Percentiles rank a stretch among this genome's conserved stretches.
Conservation (phyloP, 1,140 invertebrate genomes). For the Anadara kagoshimensis region DNA sequence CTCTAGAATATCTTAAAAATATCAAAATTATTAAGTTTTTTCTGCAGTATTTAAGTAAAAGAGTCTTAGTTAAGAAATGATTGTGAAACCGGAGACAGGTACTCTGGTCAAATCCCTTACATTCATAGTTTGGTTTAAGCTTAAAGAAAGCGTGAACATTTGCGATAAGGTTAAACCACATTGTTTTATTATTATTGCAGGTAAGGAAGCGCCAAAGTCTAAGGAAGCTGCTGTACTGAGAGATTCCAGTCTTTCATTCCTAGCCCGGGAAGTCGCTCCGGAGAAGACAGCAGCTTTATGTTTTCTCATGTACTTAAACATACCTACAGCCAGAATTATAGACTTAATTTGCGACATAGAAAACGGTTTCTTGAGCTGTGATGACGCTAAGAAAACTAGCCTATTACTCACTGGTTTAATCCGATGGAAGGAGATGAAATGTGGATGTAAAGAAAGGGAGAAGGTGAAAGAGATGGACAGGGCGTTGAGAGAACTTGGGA, state of each 20-base stretch:
- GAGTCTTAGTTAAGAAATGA: no score
- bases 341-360: slow-evolving; percentile 20
- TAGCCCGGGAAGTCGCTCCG: slow-evolving; percentile 24
- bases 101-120: no score
- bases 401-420: slow-evolving; percentile 32
- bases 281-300: slow-evolving; percentile 26
- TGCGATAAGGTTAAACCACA: no score
- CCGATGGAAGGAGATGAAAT: slow-evolving; percentile 29
- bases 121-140: no score
- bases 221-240: slow-evolving; percentile 35
- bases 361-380: slow-evolving; percentile 24
- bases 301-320: slow-evolving; percentile 39
- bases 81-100: no score
- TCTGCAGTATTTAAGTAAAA: no score
- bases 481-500: slow-evolving; percentile 34
- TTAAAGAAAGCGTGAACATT: no score
- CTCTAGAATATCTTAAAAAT: no score
- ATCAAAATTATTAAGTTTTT: no score
- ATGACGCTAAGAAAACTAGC: slow-evolving; percentile 21
- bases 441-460: slow-evolving; percentile 31
- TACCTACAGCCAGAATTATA: slow-evolving; percentile 34
- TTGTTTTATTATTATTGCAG: slow-evolving; percentile 12
- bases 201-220: not conserved
- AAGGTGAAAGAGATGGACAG: slow-evolving; percentile 37
- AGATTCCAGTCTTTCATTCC: slow-evolving; percentile 31